Evolutionary conservation across 2,797 vertebrate genomes (phyloP).

Genomic region (Sternotherus odoratus): DNA sequence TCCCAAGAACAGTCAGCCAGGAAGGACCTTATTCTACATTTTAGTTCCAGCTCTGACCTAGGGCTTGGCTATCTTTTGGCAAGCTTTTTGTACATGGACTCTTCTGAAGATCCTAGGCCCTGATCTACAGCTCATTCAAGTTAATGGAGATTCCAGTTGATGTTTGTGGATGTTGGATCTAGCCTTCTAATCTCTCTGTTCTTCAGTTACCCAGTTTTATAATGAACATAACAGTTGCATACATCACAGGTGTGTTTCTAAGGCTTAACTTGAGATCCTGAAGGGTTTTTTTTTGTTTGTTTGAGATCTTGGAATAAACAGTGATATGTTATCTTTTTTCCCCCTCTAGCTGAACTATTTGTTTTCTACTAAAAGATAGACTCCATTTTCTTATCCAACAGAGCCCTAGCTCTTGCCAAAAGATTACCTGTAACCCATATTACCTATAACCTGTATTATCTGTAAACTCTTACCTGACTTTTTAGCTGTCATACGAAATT

Average conservation of each 20-base stretch:
- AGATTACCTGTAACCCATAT: too few species aligned
- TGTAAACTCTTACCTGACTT: slow-evolving; percentile 24
- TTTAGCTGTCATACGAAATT: slow-evolving; percentile 31
- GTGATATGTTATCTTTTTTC: background rate
- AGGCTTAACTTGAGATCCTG: background rate
- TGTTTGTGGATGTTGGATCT: background rate
- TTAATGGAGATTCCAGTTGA: background rate
- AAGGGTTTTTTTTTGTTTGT: background rate
- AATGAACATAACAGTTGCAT: background rate
- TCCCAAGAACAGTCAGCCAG: background rate
- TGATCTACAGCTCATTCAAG: background rate
- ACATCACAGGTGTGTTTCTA: background rate
- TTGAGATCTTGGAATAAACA: background rate
- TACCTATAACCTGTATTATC: background rate
- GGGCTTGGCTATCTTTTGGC: background rate
- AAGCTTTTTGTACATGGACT: background rate
- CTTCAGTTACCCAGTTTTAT: background rate
- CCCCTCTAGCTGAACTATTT: background rate
- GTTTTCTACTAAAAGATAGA: background rate
- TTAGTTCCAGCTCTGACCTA: background rate
- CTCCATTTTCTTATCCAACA: background rate
- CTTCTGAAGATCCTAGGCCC: background rate
- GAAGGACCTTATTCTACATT: background rate
- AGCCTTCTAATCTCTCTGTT: background rate
- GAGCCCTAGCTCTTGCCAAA: background rate